Evolutionary conservation across 2,888 invertebrate genomes (phyloP).

Genomic region (Drosophila buzzatii): DNA sequence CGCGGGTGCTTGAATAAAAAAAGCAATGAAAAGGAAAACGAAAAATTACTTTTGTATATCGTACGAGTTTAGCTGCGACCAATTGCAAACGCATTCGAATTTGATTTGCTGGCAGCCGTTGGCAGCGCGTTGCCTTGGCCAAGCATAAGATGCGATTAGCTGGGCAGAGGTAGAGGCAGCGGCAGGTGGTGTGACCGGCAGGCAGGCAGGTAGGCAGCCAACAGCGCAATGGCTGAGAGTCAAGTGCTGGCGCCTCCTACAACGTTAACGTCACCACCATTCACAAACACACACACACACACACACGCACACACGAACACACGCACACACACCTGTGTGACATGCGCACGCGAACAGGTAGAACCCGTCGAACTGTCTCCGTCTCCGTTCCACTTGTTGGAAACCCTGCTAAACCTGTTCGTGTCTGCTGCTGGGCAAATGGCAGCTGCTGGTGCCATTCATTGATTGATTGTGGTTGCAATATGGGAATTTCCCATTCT

Average conservation of each 20-base stretch:
- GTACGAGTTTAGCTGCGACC: slow-evolving; percentile 34
- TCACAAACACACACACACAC: not conserved
- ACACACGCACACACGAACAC: not conserved
- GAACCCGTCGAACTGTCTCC: slow-evolving; percentile 41
- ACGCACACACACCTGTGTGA: slow-evolving; percentile 36
- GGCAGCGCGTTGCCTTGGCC: slow-evolving; percentile 35
- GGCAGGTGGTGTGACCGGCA: slow-evolving; percentile 25
- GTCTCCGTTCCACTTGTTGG: slow-evolving; percentile 39
- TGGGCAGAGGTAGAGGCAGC: not conserved
- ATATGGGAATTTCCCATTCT: slow-evolving; percentile 7
- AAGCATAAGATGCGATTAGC: slow-evolving; percentile 35
- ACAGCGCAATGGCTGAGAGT: slow-evolving; percentile 52
- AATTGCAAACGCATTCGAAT: slow-evolving; percentile 72
- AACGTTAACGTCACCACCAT: slow-evolving; percentile 39
- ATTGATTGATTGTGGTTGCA: slow-evolving; percentile 45
- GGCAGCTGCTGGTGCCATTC: slow-evolving; percentile 30
- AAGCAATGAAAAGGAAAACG: not conserved
- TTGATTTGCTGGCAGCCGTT: slow-evolving; percentile 72
- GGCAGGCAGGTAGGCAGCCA: slow-evolving; percentile 39
- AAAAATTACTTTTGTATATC: slow-evolving; percentile 21
- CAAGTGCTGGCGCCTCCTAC: slow-evolving; percentile 66
- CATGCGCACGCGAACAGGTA: slow-evolving; percentile 52
- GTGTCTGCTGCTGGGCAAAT: slow-evolving; percentile 26
- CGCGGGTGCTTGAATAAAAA: not conserved
- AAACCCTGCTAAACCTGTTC: slow-evolving; percentile 32